Evolutionary conservation across 2,113 vertebrate species (phyloP).

Genomic region (Pica pica): DNA sequence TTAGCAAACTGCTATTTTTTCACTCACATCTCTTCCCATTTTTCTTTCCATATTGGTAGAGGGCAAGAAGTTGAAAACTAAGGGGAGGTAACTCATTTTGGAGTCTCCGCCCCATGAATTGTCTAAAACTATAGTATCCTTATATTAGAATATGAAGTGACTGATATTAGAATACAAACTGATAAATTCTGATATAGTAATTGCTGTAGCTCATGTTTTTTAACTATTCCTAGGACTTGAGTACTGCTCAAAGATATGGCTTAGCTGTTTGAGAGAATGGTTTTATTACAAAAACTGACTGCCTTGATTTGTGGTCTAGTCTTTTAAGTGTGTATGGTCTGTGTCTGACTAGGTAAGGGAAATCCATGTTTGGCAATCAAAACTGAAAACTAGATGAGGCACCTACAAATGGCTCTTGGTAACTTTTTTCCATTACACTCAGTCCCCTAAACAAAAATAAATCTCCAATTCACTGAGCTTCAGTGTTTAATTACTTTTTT

Average conservation of each 20-base stretch:
- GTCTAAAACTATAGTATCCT: neutral
- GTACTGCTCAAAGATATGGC: neutral
- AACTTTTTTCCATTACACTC: neutral
- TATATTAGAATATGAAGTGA: neutral
- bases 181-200: neutral
- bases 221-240: neutral
- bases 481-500: constrained; percentile 3
- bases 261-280: neutral
- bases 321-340: neutral
- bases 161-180: neutral
- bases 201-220: neutral
- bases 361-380: neutral
- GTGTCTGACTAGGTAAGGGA: neutral
- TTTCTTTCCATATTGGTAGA: neutral
- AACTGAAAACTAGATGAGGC: neutral
- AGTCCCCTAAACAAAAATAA: neutral
- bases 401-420: neutral
- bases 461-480: neutral
- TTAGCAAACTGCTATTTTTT: too few relatives aligned
- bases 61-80: neutral
- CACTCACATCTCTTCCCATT: neutral
- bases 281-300: neutral
- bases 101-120: too few relatives aligned
- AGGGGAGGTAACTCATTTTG: neutral
- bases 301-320: neutral